These are phyloP conservation scores for Achroia grisella DNA, from an alignment of 1,140 invertebrate genomes.

Conservation along the genomic window DNA sequence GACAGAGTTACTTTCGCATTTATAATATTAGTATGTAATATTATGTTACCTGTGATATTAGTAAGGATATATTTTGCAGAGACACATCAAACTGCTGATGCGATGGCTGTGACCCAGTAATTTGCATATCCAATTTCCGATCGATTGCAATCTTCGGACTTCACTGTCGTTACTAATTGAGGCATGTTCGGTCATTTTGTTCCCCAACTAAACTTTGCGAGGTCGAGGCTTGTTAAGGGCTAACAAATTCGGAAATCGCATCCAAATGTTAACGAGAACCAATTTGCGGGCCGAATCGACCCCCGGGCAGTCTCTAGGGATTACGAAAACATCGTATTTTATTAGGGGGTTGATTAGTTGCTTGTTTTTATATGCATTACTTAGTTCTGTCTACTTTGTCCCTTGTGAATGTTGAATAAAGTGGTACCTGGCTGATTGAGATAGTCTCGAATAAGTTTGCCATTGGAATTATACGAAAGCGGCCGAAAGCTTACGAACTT, in stretches of 20 bases:
- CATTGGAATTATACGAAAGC: too few relatives aligned
- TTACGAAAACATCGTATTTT: constrained; percentile 30
- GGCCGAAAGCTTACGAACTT: too few relatives aligned
- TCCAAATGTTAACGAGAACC: constrained; percentile 59
- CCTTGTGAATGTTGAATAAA: not conserved
- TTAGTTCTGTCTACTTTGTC: not conserved
- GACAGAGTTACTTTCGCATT: too few relatives aligned
- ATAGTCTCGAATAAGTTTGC: too few relatives aligned
- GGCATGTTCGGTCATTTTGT: constrained; percentile 52
- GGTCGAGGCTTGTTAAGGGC: constrained; percentile 45
- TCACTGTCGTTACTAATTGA: constrained; percentile 43
- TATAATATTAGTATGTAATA: too few relatives aligned
- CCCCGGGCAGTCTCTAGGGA: constrained; percentile 20
- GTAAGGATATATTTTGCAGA: too few relatives aligned
- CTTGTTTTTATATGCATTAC: constrained; percentile 14
- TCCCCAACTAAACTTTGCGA: constrained; percentile 38
- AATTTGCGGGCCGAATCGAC: constrained; percentile 43
- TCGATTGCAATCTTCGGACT: not conserved
- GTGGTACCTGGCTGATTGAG: too few relatives aligned
- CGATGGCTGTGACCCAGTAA: too few relatives aligned
- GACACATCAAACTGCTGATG: too few relatives aligned
- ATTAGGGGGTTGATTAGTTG: constrained; percentile 35
- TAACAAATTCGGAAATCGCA: constrained; percentile 51
- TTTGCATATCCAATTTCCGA: not conserved
- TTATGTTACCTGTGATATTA: too few relatives aligned